Base-by-base conservation (phyloP, 2,797 vertebrate genomes). In the Hoplostethus mediterraneus region DNA sequence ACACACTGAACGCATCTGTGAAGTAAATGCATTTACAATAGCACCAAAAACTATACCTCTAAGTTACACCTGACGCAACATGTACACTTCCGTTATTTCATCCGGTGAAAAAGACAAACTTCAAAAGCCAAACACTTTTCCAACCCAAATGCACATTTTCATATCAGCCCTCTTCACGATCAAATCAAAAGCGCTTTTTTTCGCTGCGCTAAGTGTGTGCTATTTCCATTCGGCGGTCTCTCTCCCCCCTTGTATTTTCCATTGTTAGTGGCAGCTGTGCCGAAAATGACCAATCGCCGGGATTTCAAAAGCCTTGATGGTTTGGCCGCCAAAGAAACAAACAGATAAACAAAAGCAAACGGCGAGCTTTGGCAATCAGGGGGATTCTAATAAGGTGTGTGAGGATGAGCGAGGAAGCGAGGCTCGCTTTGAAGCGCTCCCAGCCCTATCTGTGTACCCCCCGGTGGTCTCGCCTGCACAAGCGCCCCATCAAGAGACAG, bases 311-410 rank as follows among this genome's bases (percentile, higher is more conserved):
- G 55, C 61, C 60, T 75, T n/a, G 5, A 25, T n/a, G 68, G 52
- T 53, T 84, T 28, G 71, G 77, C 36, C 25, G 31, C 75, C 77
- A 58, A 48, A 80, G 72, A 86, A 86, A 87, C 87, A 81, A 88
- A 88, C 75, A 87, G 76, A 81, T 63, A 88, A 87, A 86, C 81
- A 89, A 86, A 84, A 75, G 75, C 77, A 80, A 80, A 77, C 73
- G 68, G 68, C 74, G 44, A 60, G 53, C 25, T 71, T 73, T 28
- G 65, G 71, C 83, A 91, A 90, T 90, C 85, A 86, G 75, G 59
- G 59, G 66, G 63, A 80, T 78, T 87, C 80, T 89, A 84, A 90
- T 89, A 91, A 86, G 83, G 79, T 81, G 57, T 76, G 60, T 79
- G 79, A 88, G 83, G 82, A 75, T 79, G 80, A 76, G 79, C 83